Evolutionary conservation across 2,888 invertebrate species (phyloP).

Genomic region (Hyposoter dolosus): DNA sequence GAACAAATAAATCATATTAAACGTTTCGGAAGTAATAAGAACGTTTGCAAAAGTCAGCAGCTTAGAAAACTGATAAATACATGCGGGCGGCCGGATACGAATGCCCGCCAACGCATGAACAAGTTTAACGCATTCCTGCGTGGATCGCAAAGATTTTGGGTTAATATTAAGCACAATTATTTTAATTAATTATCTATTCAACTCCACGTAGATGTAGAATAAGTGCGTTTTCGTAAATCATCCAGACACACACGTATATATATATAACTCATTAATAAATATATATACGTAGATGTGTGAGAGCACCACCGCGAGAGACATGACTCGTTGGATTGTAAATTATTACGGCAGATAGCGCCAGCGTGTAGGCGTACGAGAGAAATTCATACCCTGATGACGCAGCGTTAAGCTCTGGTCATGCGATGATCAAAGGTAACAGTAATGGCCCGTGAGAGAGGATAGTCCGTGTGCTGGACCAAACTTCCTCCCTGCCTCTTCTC

Average conservation of each 20-base stretch:
- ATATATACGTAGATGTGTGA: neutral
- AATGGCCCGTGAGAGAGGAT: conserved; percentile 85
- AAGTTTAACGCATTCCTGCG: neutral
- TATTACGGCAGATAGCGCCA: conserved; percentile 75
- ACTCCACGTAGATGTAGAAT: neutral
- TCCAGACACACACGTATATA: conserved; percentile 36
- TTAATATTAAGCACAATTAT: neutral
- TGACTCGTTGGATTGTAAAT: conserved; percentile 80
- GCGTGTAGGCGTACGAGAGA: conserved; percentile 77
- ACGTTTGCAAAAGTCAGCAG: neutral
- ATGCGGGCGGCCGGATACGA: neutral
- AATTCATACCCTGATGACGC: conserved; percentile 85
- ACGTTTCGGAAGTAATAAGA: neutral
- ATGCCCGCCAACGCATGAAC: neutral
- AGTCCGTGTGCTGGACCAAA: conserved; percentile 73
- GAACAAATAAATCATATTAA: neutral
- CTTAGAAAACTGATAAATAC: neutral
- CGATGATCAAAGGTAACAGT: conserved; percentile 84
- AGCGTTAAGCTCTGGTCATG: conserved; percentile 82
- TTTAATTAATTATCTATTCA: neutral
- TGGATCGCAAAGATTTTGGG: neutral
- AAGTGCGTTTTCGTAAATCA: conserved; percentile 55
- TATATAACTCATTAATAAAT: conserved; percentile 52
- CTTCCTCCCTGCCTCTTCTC: neutral
- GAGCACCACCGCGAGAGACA: conserved; percentile 65